Base-by-base conservation (phyloP, 2,888 invertebrate genomes). In the Hartigia nigra region DNA sequence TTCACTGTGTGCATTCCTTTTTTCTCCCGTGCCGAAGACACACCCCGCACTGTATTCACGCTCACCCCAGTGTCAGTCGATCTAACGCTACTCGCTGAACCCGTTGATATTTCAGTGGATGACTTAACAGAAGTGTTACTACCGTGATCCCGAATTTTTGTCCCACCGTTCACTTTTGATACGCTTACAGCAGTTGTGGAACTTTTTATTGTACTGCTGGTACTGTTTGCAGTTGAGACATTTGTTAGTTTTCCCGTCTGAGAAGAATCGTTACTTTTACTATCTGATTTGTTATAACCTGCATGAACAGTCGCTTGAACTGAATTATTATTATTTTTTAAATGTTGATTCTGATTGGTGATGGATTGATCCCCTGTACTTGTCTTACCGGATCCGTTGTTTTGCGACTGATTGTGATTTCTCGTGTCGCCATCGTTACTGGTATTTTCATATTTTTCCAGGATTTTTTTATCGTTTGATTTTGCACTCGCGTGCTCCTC, bases 31-130 rank as follows among this genome's bases (percentile, higher is more conserved):
- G 91, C 91, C 31, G 91, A 91, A 4, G 91, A 91, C 32, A 91
- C 89, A 4, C 82, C 88, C 31, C 86, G 85, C 12, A 91, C 91
- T 3, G 91, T 91, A 79, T 91, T 87, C 35, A 91, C 85, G 80
- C 91, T 91, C 31, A 91, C 91, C 3, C 91, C 91, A 5, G 91
- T 91, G 79, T 91, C 91, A 39, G 89, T 90, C 1, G 91, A 91
- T 3, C 89, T 81, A 4, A 86, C 83, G 74, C 90, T 91, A 31
- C 86, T 88, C 37, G 87, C 83, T 3, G 91, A 91, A 3, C 88
- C 87, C 23, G 85, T 86, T 12, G 91, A 90, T 77, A 86, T 79
- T 1, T 86, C 88, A 69, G 86, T 86, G 31, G 87, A 88, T 4
- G 90, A 90, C 74, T 87, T 88, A 12, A 88, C 39, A 4, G 90